Evolutionary conservation across 2,888 invertebrate genomes (phyloP), one percentile per base, ranked within the genome.

Genomic region (Cantharis rufa): DNA sequence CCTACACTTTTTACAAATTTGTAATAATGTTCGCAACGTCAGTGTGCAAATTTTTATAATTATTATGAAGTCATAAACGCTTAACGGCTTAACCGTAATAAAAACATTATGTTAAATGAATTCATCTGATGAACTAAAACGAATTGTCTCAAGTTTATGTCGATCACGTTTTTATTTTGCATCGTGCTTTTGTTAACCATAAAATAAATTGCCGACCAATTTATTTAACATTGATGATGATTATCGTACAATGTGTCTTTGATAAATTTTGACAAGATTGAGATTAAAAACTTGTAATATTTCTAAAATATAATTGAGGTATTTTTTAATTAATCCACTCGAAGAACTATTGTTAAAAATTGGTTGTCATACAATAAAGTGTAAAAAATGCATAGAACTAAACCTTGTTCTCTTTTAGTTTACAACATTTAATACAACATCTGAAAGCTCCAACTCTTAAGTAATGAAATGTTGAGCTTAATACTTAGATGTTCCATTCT

Each of bases 371-470:
- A 66, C n/a, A 66, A 64, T 21, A 11, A 68, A 70, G 62, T 21
- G 24, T 21, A 71, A 77, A 74, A 77, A 77, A 64, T 48, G 71
- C 62, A 68, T 63, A 71, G 32, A 63, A 77, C 32, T 21, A 77
- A 77, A 74, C 77, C 77, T 77, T 77, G 77, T 77, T 18, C 74
- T 74, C 77, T 74, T 77, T 66, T 77, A 62, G 62, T 66, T 71
- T 69, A 72, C 77, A 77, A 70, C 32, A 70, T 70, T 77, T 77
- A 74, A 69, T 64, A 48, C 63, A 72, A 48, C 69, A 72, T 71
- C 71, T 77, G 77, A 74, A 77, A 77, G 70, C 74, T 74, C 9
- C n/a, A 21, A 68, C 21, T 77, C 28, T 72, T 72, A 27, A 27
- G 72, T 61, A 74, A 77, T 62, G 13, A 74, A 70, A 72, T 69